These are phyloP conservation scores for Rugalucina vietnamica DNA, from an alignment of 2,888 invertebrate genomes.

Conservation along the genomic window DNA sequence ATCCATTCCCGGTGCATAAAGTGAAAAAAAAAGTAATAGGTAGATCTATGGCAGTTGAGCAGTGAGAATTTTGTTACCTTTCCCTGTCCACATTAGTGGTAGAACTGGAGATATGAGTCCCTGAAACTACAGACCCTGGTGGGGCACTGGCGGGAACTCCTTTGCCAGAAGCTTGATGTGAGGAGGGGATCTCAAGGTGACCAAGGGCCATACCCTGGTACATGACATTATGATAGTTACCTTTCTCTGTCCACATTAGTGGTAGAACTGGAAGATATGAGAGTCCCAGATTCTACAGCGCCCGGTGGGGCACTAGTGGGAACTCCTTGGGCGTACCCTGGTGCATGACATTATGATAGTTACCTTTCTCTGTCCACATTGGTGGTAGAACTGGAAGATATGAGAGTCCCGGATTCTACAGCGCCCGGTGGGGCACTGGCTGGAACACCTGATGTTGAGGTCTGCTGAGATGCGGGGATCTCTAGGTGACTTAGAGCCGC, in stretches of 20 bases:
- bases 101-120: conserved; percentile 49
- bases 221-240: too few species aligned
- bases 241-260: conserved; percentile 67
- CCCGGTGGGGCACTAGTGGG: conserved; percentile 36
- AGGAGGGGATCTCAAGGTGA: conserved; percentile 74
- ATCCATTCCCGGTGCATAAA: too few species aligned
- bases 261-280: conserved; percentile 53
- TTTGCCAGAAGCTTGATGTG: conserved; percentile 65
- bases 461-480: conserved; percentile 74
- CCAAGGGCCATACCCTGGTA: conserved; percentile 67
- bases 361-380: conserved; percentile 69
- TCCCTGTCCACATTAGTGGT: conserved; percentile 65
- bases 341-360: too few species aligned
- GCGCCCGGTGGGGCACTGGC: conserved; percentile 34
- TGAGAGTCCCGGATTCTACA: conserved; percentile 26
- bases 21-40: too few species aligned
- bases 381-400: conserved; percentile 55
- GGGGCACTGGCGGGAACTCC: conserved; percentile 38
- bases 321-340: conserved; percentile 15
- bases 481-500: conserved; percentile 72
- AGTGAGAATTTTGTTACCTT: too few species aligned
- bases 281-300: conserved; percentile 26
- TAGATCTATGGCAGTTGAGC: too few species aligned
- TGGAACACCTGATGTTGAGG: conserved; percentile 24
- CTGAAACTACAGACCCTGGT: conserved; percentile 23